Evolutionary conservation across 2,888 invertebrate species (phyloP), one percentile per base, ranked within the genome.

Genomic region (Rapana venosa): DNA sequence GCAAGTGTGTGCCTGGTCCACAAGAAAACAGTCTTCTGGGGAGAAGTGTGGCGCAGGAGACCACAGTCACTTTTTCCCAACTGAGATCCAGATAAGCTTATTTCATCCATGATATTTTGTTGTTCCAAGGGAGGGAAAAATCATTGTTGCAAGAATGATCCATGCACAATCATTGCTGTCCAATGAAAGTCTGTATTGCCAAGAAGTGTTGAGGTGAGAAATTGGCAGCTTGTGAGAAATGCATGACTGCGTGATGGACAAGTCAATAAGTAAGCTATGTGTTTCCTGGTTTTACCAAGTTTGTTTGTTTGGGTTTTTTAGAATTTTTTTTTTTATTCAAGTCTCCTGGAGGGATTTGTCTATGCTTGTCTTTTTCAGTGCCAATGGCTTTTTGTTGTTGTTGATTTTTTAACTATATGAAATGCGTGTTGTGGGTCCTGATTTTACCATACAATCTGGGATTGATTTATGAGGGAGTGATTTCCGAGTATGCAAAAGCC

Each of bases 381-480:
- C 47, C 8, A 8, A 8, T 77, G 30, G 15, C n/a, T 77, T 77
- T 77, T 11, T n/a, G 32, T 6, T 0, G 32, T 79, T 36, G 35
- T 35, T 79, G 35, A 1, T 35, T 35, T 32, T 0, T 79, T 20
- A 35, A 5, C 79, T 79, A 17, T 20, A 32, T 36, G 32, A 32
- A 79, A 17, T 15, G 5, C 22, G 32, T 35, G 32, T 79, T 32
- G 35, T 79, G 36, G 22, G 0, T 47, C 47, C 47, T 36, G 26
- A 56, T 83, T 83, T 30, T 83, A 83, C 83, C 36, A 26, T 26
- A 83, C 83, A 83, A 56, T 83, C 47, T 36, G 47, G 47, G 83
- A 56, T n/a, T 47, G 36, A 35, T 32, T 35, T 20, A 2, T n/a
- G 22, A 13, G 77, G n/a, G 13, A 77, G 77, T 77, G 77, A 77